A percentile compares a stretch with the other conserved stretches of the same genome.
These are phyloP conservation scores for Campylomormyrus numenius DNA, from an alignment of 2,113 vertebrate genomes.

Conservation along the genomic window DNA sequence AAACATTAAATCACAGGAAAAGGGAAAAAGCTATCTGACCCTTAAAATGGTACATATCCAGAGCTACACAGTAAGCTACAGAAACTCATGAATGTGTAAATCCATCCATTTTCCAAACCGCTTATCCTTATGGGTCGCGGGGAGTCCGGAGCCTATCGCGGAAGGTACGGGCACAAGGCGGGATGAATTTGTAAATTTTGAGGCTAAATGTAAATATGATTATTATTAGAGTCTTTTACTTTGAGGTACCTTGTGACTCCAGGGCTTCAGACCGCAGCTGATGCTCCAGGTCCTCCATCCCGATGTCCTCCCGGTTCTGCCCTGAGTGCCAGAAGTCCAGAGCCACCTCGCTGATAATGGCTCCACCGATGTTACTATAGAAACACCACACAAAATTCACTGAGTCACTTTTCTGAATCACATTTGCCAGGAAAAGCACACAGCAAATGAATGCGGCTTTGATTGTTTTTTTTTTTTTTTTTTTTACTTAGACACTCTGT, in stretches of 20 bases:
- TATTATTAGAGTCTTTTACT: not conserved
- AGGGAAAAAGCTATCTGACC: not conserved
- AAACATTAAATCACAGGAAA: not conserved
- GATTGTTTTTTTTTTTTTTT: not conserved
- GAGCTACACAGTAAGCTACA: not conserved
- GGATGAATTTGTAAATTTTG: not conserved
- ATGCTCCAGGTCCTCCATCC: conserved; percentile 74
- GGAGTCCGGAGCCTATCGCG: no score
- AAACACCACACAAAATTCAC: conserved; percentile 4
- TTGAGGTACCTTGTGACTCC: conserved; percentile 61
- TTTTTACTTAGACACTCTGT: not conserved
- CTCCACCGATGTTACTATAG: conserved; percentile 79
- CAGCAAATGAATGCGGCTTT: not conserved
- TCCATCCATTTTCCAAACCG: not conserved
- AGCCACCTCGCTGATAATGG: conserved; percentile 74
- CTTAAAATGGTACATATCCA: not conserved
- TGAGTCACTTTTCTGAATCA: not conserved
- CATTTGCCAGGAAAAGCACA: not conserved
- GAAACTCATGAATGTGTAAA: not conserved
- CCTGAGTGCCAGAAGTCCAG: conserved; percentile 81
- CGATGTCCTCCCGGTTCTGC: conserved; percentile 77
- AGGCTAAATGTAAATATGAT: not conserved
- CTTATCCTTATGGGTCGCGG: no score
- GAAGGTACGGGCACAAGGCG: no score
- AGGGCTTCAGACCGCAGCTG: conserved; percentile 65